These are phyloP conservation scores for Syngnathus scovelli DNA, from an alignment of 2,113 vertebrate species.

Conservation along the genomic window DNA sequence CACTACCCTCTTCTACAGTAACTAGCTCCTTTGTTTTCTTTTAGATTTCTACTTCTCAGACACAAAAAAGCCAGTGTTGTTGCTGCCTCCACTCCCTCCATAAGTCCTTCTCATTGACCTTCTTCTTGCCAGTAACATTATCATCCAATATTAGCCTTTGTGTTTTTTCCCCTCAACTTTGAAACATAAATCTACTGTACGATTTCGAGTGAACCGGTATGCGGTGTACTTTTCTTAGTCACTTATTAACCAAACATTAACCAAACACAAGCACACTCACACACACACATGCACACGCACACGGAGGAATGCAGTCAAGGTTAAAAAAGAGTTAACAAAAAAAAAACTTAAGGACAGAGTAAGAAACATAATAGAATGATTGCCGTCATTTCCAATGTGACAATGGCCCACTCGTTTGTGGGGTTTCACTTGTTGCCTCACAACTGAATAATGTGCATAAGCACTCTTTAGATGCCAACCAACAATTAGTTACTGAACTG, in stretches of 20 bases:
- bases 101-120: conserved; percentile 12
- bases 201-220: background rate
- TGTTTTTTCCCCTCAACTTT: background rate
- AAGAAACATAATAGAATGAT: background rate
- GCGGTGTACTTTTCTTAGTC: background rate
- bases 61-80: conserved; percentile 10
- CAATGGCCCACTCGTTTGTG: background rate
- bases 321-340: background rate
- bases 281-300: background rate
- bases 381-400: background rate
- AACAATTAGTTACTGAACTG: conserved; percentile 3
- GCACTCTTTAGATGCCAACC: conserved; percentile 16
- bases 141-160: background rate
- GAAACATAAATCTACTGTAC: background rate
- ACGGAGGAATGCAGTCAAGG: background rate
- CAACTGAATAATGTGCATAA: conserved; percentile 21
- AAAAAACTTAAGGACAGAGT: too few species aligned
- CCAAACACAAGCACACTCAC: background rate
- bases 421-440: background rate
- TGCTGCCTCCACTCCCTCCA: background rate
- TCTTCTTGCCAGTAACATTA: conserved; percentile 3
- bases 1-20: conserved; percentile 22
- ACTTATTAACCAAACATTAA: conserved; percentile 1
- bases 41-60: conserved; percentile 7
- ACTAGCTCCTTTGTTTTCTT: conserved; percentile 51